A percentile compares a stretch with the other conserved stretches of the same genome.
Evolutionary conservation across 2,113 vertebrate genomes (phyloP).

Genomic region (Ameiurus melas): DNA sequence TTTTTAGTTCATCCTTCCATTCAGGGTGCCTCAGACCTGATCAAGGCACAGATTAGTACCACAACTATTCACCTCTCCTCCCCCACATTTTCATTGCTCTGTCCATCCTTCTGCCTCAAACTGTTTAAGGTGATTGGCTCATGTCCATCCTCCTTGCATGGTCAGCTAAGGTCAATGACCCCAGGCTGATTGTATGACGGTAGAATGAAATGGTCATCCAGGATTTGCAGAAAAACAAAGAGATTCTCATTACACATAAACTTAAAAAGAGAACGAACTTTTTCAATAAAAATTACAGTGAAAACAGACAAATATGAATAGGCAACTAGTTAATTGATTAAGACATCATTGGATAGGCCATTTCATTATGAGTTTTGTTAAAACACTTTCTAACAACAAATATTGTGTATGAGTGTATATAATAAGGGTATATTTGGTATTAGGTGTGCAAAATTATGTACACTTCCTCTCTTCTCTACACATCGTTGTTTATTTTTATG

Average conservation of each 20-base stretch:
- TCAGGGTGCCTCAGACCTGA: conserved; percentile 63
- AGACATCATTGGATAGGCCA: background rate
- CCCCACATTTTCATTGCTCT: conserved; percentile 46
- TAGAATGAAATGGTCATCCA: conserved; percentile 51
- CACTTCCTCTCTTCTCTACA: background rate
- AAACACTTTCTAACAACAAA: background rate
- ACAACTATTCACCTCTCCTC: conserved; percentile 54
- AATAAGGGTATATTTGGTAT: background rate
- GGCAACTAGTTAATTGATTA: background rate
- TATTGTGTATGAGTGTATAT: background rate
- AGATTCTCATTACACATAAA: conserved; percentile 29
- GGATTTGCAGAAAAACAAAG: conserved; percentile 38
- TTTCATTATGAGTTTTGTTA: background rate
- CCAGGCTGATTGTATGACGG: conserved; percentile 59
- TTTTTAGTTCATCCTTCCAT: conserved; percentile 51
- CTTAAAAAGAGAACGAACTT: background rate
- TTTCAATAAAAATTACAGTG: background rate
- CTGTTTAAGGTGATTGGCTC: conserved; percentile 75
- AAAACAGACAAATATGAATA: background rate
- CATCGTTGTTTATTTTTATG: background rate
- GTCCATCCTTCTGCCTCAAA: conserved; percentile 64
- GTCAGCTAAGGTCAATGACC: conserved; percentile 67
- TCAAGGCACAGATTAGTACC: conserved; percentile 67
- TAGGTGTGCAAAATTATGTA: background rate
- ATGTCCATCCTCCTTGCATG: conserved; percentile 66